Conservation (phyloP, 2,113 vertebrate species). For the Brachypteracias leptosomus region DNA sequence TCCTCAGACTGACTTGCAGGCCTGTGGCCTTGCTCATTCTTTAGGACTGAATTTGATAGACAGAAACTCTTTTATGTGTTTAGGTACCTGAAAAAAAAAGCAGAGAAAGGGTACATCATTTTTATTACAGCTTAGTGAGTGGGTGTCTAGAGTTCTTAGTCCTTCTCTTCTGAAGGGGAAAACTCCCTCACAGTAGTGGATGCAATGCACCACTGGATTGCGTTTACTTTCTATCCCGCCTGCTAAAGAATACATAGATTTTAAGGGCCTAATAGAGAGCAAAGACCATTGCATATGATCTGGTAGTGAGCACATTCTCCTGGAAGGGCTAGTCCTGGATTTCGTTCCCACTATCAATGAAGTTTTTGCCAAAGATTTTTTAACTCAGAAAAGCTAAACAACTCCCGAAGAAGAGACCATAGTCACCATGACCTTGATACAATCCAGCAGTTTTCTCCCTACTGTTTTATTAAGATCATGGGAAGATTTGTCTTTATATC, state of each 20-base stretch:
- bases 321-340: neutral
- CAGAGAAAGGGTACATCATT: neutral
- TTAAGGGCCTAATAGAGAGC: neutral
- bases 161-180: neutral
- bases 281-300: neutral
- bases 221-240: neutral
- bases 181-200: neutral
- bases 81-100: neutral
- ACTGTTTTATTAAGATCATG: neutral
- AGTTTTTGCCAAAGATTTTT: neutral
- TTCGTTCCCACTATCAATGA: neutral
- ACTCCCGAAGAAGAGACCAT: neutral
- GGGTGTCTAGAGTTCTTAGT: neutral
- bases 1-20: neutral
- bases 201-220: neutral
- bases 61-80: neutral
- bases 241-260: neutral
- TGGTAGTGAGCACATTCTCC: neutral
- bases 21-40: neutral
- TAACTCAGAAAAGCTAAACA: neutral
- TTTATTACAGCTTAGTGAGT: neutral
- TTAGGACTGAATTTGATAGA: neutral
- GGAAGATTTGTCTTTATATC: neutral
- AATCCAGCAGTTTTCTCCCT: neutral
- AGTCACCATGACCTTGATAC: neutral